These are phyloP conservation scores for Nyctibius bracteatus DNA, from an alignment of 2,113 vertebrate species.

Conservation along the genomic window DNA sequence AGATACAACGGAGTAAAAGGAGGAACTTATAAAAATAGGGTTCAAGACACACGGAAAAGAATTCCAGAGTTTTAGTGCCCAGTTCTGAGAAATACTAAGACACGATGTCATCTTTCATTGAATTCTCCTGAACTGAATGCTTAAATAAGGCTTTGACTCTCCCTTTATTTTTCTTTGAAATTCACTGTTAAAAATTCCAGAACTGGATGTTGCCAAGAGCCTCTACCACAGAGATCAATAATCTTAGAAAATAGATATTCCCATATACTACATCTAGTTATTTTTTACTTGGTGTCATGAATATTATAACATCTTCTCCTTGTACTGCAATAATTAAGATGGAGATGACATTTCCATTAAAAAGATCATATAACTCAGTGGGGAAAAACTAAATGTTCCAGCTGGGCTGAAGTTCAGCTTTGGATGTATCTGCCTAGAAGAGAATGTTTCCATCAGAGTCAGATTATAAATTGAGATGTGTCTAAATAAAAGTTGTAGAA, in stretches of 20 bases:
- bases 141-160: background rate
- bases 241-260: background rate
- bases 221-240: background rate
- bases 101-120: background rate
- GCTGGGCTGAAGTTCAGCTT: background rate
- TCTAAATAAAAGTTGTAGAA: background rate
- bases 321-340: conserved; percentile 45
- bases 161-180: background rate
- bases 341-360: conserved; percentile 45
- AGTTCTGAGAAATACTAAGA: background rate
- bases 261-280: background rate
- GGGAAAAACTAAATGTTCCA: background rate
- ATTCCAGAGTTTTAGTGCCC: background rate
- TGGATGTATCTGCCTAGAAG: background rate
- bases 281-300: conserved; percentile 36
- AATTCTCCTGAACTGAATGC: background rate
- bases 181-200: background rate
- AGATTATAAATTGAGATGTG: background rate
- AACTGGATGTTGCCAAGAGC: background rate
- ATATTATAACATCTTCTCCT: conserved; percentile 28
- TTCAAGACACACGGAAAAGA: background rate
- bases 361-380: conserved; percentile 15
- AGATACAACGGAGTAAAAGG: background rate
- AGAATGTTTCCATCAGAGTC: background rate
- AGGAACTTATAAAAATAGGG: background rate